These are phyloP conservation scores for Pangasius macronema DNA, from an alignment of 2,797 vertebrate species.

Conservation along the genomic window DNA sequence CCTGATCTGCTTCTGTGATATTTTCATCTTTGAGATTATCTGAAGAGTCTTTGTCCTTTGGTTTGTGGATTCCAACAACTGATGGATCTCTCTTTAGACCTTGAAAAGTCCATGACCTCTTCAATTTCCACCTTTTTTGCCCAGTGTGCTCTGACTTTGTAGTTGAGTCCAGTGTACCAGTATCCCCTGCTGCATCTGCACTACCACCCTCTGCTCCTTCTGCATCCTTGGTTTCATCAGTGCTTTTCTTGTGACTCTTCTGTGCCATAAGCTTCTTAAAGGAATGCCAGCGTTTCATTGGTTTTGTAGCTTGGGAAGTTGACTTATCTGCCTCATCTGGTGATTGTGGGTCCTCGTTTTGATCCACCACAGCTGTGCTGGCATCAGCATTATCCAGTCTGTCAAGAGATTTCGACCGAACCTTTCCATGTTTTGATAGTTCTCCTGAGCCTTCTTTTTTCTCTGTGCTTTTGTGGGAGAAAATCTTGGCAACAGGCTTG, in stretches of 20 bases:
- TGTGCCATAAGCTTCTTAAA: conserved; percentile 83
- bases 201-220: conserved; percentile 66
- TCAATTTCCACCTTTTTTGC: conserved; percentile 81
- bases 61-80: conserved; percentile 73
- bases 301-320: conserved; percentile 68
- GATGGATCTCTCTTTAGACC: conserved; percentile 80
- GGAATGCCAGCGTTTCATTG: conserved; percentile 82
- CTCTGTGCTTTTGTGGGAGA: conserved; percentile 79
- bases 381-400: conserved; percentile 74
- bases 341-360: conserved; percentile 58
- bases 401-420: conserved; percentile 78
- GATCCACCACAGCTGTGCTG: conserved; percentile 66
- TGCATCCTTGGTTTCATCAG: conserved; percentile 68
- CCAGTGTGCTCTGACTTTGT: conserved; percentile 69
- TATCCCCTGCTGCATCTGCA: conserved; percentile 71
- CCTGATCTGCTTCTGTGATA: conserved; percentile 50
- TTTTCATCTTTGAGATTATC: conserved; percentile 66
- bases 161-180: conserved; percentile 75
- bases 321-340: conserved; percentile 67
- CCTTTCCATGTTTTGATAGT: conserved; percentile 66
- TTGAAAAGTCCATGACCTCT: conserved; percentile 83
- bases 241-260: conserved; percentile 76
- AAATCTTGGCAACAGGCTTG: conserved; percentile 79
- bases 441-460: conserved; percentile 72
- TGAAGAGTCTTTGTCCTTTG: conserved; percentile 71